These are phyloP conservation scores for Tetragnatha montana DNA, from an alignment of 2,888 invertebrate genomes.

Conservation along the genomic window DNA sequence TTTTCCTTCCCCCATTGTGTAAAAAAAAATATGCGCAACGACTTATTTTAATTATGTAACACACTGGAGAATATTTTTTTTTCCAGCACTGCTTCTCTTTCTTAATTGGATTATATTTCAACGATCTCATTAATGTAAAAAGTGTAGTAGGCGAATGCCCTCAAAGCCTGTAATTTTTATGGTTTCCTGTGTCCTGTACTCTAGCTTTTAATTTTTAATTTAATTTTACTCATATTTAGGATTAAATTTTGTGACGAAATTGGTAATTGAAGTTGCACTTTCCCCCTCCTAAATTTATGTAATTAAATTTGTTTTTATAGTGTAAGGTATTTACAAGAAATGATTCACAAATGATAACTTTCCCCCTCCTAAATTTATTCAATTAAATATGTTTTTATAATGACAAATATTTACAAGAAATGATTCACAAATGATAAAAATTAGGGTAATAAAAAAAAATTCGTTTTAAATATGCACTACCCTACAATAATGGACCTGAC, in stretches of 20 bases:
- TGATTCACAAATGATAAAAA: too few species aligned
- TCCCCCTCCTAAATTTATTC: too few species aligned
- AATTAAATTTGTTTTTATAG: not conserved
- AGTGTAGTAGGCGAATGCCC: not conserved
- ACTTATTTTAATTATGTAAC: not conserved
- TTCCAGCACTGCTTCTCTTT: not conserved
- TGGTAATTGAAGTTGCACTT: not conserved
- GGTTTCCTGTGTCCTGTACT: not conserved
- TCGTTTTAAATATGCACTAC: too few species aligned
- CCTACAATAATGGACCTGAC: too few species aligned
- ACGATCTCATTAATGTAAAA: not conserved
- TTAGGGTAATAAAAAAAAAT: too few species aligned
- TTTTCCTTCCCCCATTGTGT: not conserved
- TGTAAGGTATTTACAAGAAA: not conserved
- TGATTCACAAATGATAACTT: too few species aligned
- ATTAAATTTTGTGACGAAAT: not conserved
- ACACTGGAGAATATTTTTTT: not conserved
- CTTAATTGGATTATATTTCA: not conserved
- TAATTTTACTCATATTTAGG: not conserved
- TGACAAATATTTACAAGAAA: too few species aligned
- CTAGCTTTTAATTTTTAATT: not conserved
- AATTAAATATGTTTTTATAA: too few species aligned
- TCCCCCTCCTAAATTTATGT: too few species aligned
- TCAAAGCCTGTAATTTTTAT: not conserved
- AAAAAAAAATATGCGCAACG: not conserved